Evolutionary conservation across 2,888 invertebrate species (phyloP).

Genomic region (Penaeus monodon): DNA sequence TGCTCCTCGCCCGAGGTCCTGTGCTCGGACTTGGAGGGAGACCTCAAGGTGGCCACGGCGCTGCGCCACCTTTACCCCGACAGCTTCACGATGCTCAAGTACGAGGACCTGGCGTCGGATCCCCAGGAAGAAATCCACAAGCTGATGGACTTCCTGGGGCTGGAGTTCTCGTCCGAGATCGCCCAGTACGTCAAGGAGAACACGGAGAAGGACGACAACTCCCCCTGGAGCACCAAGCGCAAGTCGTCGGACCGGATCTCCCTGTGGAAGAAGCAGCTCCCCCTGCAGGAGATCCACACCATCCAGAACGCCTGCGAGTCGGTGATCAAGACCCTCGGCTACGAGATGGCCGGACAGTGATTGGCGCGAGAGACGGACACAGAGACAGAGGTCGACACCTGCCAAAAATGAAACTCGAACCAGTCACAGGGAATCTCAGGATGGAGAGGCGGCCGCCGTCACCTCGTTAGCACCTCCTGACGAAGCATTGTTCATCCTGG

Average conservation of each 20-base stretch:
- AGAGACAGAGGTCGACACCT: constrained; percentile 2
- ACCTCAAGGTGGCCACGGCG: constrained; percentile 65
- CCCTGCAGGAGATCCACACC: constrained; percentile 52
- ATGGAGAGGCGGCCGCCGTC: too few species aligned
- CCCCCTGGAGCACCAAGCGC: constrained; percentile 63
- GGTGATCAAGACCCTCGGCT: constrained; percentile 60
- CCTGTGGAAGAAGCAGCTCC: constrained; percentile 61
- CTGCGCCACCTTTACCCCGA: constrained; percentile 66
- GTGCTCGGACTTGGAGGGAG: constrained; percentile 66
- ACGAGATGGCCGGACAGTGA: constrained; percentile 52
- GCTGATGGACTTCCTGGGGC: constrained; percentile 67
- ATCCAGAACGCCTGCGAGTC: constrained; percentile 57
- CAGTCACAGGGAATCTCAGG: too few species aligned
- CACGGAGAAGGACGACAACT: constrained; percentile 48
- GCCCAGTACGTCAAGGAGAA: constrained; percentile 50
- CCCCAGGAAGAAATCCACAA: constrained; percentile 65
- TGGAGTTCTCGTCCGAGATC: constrained; percentile 50
- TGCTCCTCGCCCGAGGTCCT: constrained; percentile 66
- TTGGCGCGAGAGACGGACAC: constrained; percentile 23
- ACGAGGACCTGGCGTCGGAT: constrained; percentile 66
- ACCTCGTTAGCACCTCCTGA: too few species aligned
- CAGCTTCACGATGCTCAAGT: constrained; percentile 65
- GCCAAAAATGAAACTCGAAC: background rate
- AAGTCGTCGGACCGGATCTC: constrained; percentile 53
- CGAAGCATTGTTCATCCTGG: too few species aligned